Evolutionary conservation across 2,888 invertebrate species (phyloP), one percentile per base, ranked within the genome.

Genomic region (Eupithecia dodoneata): DNA sequence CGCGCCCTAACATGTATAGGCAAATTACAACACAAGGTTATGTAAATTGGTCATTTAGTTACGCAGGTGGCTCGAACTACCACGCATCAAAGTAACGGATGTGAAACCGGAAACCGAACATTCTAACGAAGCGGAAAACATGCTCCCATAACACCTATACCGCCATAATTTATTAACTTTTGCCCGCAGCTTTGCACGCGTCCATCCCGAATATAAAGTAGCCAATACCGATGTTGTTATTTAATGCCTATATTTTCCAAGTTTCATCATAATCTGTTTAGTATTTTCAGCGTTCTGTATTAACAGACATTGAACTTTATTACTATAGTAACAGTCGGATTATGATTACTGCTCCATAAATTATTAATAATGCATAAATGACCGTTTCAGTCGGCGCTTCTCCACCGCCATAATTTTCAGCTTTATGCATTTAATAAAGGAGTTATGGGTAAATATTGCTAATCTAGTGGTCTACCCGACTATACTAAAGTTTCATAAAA

Each of bases 401-500:
- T 59, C 55, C 18, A 18, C 55, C 52, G 41, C 44, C 65, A 74
- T 79, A 74, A 73, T 49, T 70, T 66, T 72, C 42, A 73, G 78
- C 69, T 82, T 83, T 74, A 76, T 76, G 78, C 79, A 80, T 85
- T 80, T 84, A 83, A 82, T 82, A 84, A 82, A 81, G 82, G 75
- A 75, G 74, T 75, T 59, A 63, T 63, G 63, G 30, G 63, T 7
- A 63, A 63, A 63, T 63, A 63, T 59, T 18, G 59, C 12, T 63
- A 30, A 63, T 63, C 81, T 74, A 76, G 71, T 85, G 83, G 82
- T 78, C 79, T 77, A 77, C 82, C 84, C 80, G 63, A 85, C 80
- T 88, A 86, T 86, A 88, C 80, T 79, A 80, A 66, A 66, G 30
- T 66, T 82, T 85, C 86, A 86, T 92, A 88, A 90, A 90, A 85